Base-by-base conservation (phyloP, 2,113 vertebrate genomes). In the Carassius auratus region DNA sequence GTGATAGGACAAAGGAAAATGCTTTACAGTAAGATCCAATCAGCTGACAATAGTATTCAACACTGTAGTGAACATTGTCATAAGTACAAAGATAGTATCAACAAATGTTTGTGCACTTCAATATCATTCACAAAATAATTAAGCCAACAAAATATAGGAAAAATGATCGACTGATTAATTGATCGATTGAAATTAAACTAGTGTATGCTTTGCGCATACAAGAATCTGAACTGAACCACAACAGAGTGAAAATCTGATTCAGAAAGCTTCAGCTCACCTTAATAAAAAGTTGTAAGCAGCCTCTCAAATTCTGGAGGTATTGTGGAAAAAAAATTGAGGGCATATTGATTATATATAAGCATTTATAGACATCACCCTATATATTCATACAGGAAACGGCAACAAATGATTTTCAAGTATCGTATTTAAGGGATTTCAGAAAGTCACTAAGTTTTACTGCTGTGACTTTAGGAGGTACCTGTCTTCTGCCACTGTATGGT, bases 331-430 rank as follows among this genome's bases (percentile, higher is more conserved):
- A 79, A 66, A 50, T 15, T 68, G 42, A 81, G 42, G 61, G 42
- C 48, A 21, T 81, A 81, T 30, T 64, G 59, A 38, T 81, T 81
- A 62, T 81, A 64, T 66, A 64, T 36, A 62, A 45, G 77, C 59
- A 62, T 76, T 52, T 76, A 52, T 23, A 74, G 10, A 14, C 42
- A 74, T 48, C 19, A n/a, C 17, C 36, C 71, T 74, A 48, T 74
- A 74, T 76, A 76, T 76, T 76, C 50, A 30, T 55, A 76, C 75
- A 19, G n/a, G 50, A 66, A 81, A 81, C 78, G n/a, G 61, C 38
- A 81, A 55, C 50, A 62, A 79, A 79, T 79, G 33, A 23, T 79
- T 23, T 81, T 69, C 80, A 69, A 81, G 80, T 68, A 81, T 21
- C 19, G 2, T 6, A 48, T 50, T 52, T 8, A 45, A 45, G 42